These are phyloP conservation scores for Spheniscus mendiculus DNA, from an alignment of 2,113 vertebrate genomes.

Conservation along the genomic window DNA sequence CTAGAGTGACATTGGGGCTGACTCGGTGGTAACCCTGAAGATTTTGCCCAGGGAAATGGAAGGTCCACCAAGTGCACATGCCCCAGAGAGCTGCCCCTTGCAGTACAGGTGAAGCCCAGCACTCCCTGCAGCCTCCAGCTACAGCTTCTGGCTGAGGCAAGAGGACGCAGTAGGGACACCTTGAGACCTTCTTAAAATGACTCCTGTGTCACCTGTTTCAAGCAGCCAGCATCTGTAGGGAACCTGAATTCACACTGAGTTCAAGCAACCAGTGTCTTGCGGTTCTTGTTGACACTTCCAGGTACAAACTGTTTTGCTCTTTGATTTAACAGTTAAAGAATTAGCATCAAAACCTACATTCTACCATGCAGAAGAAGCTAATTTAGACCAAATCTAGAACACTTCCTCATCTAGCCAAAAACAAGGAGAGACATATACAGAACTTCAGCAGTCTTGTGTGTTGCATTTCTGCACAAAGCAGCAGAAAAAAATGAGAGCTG, in stretches of 20 bases:
- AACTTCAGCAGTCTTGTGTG: neutral
- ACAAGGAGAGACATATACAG: neutral
- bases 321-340: neutral
- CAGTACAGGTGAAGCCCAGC: neutral
- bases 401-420: neutral
- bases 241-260: neutral
- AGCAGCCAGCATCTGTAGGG: neutral
- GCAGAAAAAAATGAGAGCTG: neutral
- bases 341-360: neutral
- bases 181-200: neutral
- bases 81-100: neutral
- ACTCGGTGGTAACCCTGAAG: rapidly evolving
- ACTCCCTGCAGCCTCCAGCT: neutral
- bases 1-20: neutral
- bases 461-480: neutral
- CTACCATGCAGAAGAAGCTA: neutral
- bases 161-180: neutral
- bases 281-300: neutral
- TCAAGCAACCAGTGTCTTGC: neutral
- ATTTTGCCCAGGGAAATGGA: neutral
- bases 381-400: neutral
- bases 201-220: neutral
- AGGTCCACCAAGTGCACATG: neutral
- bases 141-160: neutral
- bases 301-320: neutral